Percentiles rank a stretch among this genome's conserved stretches.
These are phyloP conservation scores for Cryptomyrus ogoouensis DNA, from an alignment of 2,113 vertebrate species.

Conservation along the genomic window DNA sequence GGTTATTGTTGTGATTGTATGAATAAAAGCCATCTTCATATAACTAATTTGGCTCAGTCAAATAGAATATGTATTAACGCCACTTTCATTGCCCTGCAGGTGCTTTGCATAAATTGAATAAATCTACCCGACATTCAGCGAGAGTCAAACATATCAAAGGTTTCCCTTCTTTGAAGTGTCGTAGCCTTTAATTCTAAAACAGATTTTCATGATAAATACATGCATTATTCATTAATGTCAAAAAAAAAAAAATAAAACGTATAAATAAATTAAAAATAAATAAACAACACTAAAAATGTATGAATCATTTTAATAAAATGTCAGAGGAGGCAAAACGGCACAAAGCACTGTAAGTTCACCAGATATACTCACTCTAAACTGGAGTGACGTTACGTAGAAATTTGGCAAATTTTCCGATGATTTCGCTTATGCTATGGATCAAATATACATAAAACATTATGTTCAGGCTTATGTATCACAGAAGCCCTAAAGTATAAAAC, in stretches of 20 bases:
- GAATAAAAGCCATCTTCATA: constrained; percentile 60
- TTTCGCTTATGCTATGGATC: constrained; percentile 60
- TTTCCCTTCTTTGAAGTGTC: constrained; percentile 73
- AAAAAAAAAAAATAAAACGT: constrained; percentile 53
- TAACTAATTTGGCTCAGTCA: constrained; percentile 62
- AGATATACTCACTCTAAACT: constrained; percentile 4
- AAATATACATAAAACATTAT: constrained; percentile 49
- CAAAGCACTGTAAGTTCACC: constrained; percentile 41
- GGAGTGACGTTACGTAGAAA: constrained; percentile 48
- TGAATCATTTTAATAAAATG: constrained; percentile 68
- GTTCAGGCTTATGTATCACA: constrained; percentile 47
- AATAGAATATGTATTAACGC: constrained; percentile 62
- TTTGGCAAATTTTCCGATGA: constrained; percentile 59
- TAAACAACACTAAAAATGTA: constrained; percentile 64
- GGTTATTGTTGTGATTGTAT: constrained; percentile 52
- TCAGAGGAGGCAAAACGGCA: constrained; percentile 62
- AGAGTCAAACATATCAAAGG: constrained; percentile 74
- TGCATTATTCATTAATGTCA: constrained; percentile 71
- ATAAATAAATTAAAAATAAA: constrained; percentile 48
- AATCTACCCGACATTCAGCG: constrained; percentile 60
- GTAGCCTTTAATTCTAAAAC: constrained; percentile 69
- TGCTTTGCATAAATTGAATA: constrained; percentile 75
- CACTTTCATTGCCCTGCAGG: constrained; percentile 70
- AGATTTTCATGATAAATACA: constrained; percentile 76
- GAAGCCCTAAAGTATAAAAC: constrained; percentile 29